Evolutionary conservation across 2,113 vertebrate species (phyloP), one percentile per base, ranked within the genome.

Genomic region (Colistium nudipinnis): DNA sequence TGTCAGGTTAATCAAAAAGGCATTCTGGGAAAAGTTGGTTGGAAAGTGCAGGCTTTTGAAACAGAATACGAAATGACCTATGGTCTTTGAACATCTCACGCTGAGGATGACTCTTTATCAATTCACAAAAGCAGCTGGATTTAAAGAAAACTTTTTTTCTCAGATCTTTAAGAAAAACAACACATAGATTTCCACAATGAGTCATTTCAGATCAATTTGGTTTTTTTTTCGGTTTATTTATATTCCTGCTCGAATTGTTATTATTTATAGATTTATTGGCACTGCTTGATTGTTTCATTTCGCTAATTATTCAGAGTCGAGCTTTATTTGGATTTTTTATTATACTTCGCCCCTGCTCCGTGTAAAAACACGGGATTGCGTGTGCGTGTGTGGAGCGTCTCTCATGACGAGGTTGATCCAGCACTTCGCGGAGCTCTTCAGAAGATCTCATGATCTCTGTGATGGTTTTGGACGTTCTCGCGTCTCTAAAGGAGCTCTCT

Each of bases 381-480:
- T n/a, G n/a, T n/a, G n/a, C 31, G 31, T 33, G 31, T 33, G 31
- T 33, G 4, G 9, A 33, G 9, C 9, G 31, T 6, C 9, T 33
- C 4, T 33, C 31, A 33, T 33, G n/a, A n/a, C n/a, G n/a, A n/a
- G 11, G 12, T 3, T 3, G 35, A 13, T 36, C 35, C 13, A 13
- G 4, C 13, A 36, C 12, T 36, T 35, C 33, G 13, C 38, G 17
- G 38, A n/a, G 6, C 38, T 41, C 38, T 6, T 12, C n/a, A n/a
- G n/a, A n/a, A n/a, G n/a, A n/a, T n/a, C n/a, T n/a, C 12, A 31
- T 43, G 60, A 62, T 51, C 25, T 4, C 33, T 27, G 1, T 78
- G 74, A 78, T 72, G 49, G 63, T 51, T 62, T 53, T 11, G 54
- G 66, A 59, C 70, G 1, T 54, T 35, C 52, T 35, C 52, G 24